A percentile compares a stretch with the other conserved stretches of the same genome.
phyloP scores from a whole-genome alignment of 2,888 invertebrate genomes.

The Orthonychiurus folsomi region DNA sequence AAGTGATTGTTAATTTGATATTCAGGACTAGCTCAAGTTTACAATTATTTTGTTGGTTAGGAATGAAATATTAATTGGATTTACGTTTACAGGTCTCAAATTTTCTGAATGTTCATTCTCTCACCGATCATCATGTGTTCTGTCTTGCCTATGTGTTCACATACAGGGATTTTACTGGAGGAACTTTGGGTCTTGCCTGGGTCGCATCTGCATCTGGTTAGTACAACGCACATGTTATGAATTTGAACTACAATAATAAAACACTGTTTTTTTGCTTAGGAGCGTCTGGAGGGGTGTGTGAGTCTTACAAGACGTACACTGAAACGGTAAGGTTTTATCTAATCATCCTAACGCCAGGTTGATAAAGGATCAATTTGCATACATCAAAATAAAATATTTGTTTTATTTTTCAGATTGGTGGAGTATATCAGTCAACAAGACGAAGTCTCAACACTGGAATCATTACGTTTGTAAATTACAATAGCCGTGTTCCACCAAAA shows the following conservation, averaged over 20 bases:
- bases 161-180: conserved; percentile 93
- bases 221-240: not conserved
- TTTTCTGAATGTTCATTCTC: conserved; percentile 93
- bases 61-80: too few relatives aligned
- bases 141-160: conserved; percentile 99
- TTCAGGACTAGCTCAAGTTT: too few relatives aligned
- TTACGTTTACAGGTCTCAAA: too few relatives aligned
- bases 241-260: conserved; percentile 1
- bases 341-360: too few relatives aligned
- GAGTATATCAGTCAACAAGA: conserved; percentile 86
- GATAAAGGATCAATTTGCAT: too few relatives aligned
- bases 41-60: too few relatives aligned
- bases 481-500: conserved; percentile 90
- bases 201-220: conserved; percentile 82
- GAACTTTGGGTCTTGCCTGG: conserved; percentile 97
- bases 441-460: conserved; percentile 96
- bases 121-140: conserved; percentile 95
- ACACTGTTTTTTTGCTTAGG: conserved; percentile 49
- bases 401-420: conserved; percentile 54
- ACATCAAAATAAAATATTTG: not conserved
- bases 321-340: conserved; percentile 70
- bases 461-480: conserved; percentile 97
- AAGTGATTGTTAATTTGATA: too few relatives aligned
- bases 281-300: conserved; percentile 97
- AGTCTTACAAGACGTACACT: conserved; percentile 93